Base-by-base conservation (phyloP, 2,888 invertebrate genomes). In the Peribatodes rhomboidaria region DNA sequence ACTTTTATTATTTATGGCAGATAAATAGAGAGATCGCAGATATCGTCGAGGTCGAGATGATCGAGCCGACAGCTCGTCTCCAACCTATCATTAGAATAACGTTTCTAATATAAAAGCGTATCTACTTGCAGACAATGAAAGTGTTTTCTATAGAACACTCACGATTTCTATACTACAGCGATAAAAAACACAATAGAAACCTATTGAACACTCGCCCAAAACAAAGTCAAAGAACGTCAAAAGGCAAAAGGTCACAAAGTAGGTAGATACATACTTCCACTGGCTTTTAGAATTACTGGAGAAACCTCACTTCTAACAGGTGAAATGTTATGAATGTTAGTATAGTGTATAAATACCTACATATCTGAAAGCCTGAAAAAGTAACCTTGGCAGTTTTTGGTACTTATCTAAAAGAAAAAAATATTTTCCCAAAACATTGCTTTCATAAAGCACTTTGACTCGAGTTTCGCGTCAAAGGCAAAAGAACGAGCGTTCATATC, bases 391-490 rank as follows among this genome's bases (percentile, higher is more conserved):
- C 47, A 27, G 14, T 54, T 13, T 31, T 14, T 8, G 9, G 11
- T 16, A 31, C 13, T 13, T 33, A 33, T 44, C n/a, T 27, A 10
- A 54, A 55, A 37, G 50, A 56, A 62, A 55, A n/a, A 50, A 39
- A 18, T 47, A 41, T 39, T 49, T 52, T 41, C 16, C 9, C 20
- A 37, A 64, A 59, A 59, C 47, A 53, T 59, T 54, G 42, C 60
- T 60, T 56, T 64, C 47, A 54, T 44, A 41, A 54, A 55, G 11
- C 22, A 57, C 39, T 63, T 64, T 33, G 35, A 33, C 14, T 13
- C 44, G 53, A 42, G 53, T 16, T 46, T 10, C 20, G 35, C 56
- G 52, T 56, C 65, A 65, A 60, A 57, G 60, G 52, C 33, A 52
- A 61, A 56, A 53, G 35, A 57, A 61, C 56, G n/a, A n/a, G 44